Evolutionary conservation across 2,113 vertebrate genomes (phyloP), one percentile per base, ranked within the genome.

Genomic region (Symphodus melops): DNA sequence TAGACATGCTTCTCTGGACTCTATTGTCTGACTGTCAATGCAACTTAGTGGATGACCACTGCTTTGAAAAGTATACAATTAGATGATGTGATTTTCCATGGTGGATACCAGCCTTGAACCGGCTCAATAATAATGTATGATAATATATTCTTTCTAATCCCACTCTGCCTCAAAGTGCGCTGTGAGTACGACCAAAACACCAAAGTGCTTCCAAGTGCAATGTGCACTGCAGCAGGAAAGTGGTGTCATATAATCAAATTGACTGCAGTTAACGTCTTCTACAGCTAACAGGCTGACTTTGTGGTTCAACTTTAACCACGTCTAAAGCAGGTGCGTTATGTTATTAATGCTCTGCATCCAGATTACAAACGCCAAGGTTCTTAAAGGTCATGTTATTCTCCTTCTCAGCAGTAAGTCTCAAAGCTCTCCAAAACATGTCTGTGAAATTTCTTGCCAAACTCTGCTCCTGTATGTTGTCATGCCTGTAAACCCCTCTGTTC

Each of bases 61-160:
- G 56, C 53, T 59, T 76, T 54, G 42, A 49, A 66, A 76, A 49
- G 20, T 13, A 51, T 72, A 56, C 68, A 55, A 62, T 37, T 63
- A 23, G 41, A 14, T 62, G 60, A 56, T 60, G 63, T 20, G 53
- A 69, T 72, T 72, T 58, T 20, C 44, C 44, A 19, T n/a, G 72
- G 72, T 72, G 58, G 54, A 44, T 37, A 44, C 25, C 42, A 63
- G 63, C 63, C 8, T 53, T 23, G n/a, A 46, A 52, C 21, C 20
- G 21, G 7, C 21, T 42, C n/a, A 65, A 20, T 57, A 39, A 77
- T 57, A 68, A 84, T 79, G 23, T 77, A 67, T 76, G 63, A 79
- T 79, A 71, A 84, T 69, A 42, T 82, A 65, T 65, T 72, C 14
- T 54, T n/a, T 19, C 42, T 72, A 76, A 72, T 87, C 42, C 59